Conservation (phyloP, 1,140 invertebrate species). For the Bombus confusus region DNA sequence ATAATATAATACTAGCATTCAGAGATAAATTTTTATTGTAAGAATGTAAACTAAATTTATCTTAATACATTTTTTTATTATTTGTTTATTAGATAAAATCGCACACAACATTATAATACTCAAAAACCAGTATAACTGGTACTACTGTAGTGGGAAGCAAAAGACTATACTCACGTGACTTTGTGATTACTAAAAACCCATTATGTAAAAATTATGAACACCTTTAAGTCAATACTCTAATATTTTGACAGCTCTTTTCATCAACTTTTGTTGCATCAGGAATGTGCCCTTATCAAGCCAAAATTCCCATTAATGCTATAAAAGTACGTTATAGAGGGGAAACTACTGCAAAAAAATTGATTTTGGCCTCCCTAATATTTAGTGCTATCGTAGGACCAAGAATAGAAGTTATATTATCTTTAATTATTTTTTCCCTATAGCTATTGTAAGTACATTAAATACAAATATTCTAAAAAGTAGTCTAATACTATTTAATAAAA, state of each 20-base stretch:
- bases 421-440: background rate
- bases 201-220: conserved; percentile 37
- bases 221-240: conserved; percentile 23
- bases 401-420: background rate
- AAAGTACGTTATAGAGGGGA: conserved; percentile 8
- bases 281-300: conserved; percentile 27
- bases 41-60: too few relatives aligned
- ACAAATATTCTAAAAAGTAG: background rate
- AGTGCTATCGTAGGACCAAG: background rate
- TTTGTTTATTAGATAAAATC: background rate
- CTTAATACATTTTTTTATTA: background rate
- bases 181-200: conserved; percentile 39
- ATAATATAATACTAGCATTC: too few relatives aligned
- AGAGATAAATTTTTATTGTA: background rate
- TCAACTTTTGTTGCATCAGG: conserved; percentile 24
- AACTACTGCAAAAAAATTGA: background rate
- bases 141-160: background rate
- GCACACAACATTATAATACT: background rate
- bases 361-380: background rate
- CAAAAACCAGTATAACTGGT: background rate
- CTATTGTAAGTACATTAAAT: background rate
- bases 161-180: conserved; percentile 24
- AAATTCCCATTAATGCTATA: conserved; percentile 45
- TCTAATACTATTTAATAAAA: background rate
- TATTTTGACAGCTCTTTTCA: conserved; percentile 52